Evolutionary conservation across 2,888 invertebrate species (phyloP), one percentile per base, ranked within the genome.

Genomic region (Hypena proboscidalis): DNA sequence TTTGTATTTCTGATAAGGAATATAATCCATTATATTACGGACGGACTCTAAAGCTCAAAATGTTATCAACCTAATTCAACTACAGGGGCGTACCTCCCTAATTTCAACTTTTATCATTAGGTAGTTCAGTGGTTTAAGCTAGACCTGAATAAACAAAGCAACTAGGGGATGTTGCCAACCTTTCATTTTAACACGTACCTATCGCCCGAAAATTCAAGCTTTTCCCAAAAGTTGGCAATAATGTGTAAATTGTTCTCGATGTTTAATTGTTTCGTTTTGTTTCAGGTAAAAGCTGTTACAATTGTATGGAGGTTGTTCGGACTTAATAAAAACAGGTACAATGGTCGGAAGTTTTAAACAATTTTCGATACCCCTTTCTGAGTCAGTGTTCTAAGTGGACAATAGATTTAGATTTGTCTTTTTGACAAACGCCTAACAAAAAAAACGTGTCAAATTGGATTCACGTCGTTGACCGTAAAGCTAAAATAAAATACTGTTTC

Each of bases 261-360:
- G 56, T 45, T 51, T 58, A 61, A 52, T 55, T 23, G 48, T 58
- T 66, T 59, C 64, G 47, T 62, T 71, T 66, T 74, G 37, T 51
- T 69, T 69, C 77, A 77, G 77, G 75, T 80, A 78, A 73, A 63
- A 60, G 47, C 59, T 39, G 41, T 43, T 35, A 42, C 44, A 39
- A 34, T 49, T 40, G 36, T 57, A 30, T 33, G 39, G 43, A 39
- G 23, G 23, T 13, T 29, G 20, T 7, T 29, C 35, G 39, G 46
- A 49, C 36, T 38, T 46, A 42, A 11, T 30, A 36, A 42, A 29
- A 44, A 42, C 39, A 52, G 60, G 64, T 62, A 57, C 7, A 11
- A 20, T 8, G 19, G 17, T 33, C 8, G 17, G 3, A 25, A 20
- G n/a, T 7, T 10, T 13, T 13, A 32, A 4, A 27, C 23, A 22